These are phyloP conservation scores for Hydractinia symbiolongicarpus DNA, from an alignment of 30 jellyfish, hydroid and myxozoan genomes.

Conservation along the genomic window DNA sequence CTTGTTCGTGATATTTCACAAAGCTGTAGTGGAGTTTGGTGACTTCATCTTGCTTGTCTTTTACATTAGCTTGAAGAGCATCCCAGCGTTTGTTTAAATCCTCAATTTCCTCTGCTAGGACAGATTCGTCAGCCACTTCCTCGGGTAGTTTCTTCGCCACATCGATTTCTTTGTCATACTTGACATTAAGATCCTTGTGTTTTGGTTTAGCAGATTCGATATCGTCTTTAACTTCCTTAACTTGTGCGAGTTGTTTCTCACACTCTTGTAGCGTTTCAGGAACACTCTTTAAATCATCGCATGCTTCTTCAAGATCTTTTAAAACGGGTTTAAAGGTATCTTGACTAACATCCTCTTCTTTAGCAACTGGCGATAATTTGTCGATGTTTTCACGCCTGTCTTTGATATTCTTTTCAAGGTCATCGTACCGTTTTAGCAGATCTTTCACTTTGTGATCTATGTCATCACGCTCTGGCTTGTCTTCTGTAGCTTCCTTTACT, in stretches of 20 bases:
- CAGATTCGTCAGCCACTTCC: slow-evolving; percentile 38
- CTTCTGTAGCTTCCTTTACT: slow-evolving; percentile 18
- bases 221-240: slow-evolving; percentile 49
- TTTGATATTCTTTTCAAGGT: slow-evolving; percentile 23
- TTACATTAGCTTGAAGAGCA: slow-evolving; percentile 23
- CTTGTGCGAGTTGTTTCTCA: slow-evolving; percentile 48
- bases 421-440: slow-evolving; percentile 41
- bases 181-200: slow-evolving; percentile 25
- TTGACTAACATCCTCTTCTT: slow-evolving; percentile 34
- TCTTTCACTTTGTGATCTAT: slow-evolving; percentile 56
- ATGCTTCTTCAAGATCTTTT: slow-evolving; percentile 34
- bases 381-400: slow-evolving; percentile 49
- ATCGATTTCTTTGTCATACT: slow-evolving; percentile 23
- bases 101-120: slow-evolving; percentile 39
- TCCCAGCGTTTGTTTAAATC: slow-evolving; percentile 42
- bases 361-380: slow-evolving; percentile 49
- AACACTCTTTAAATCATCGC: slow-evolving; percentile 25
- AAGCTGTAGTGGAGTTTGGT: slow-evolving; percentile 35
- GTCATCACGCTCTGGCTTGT: slow-evolving; percentile 25
- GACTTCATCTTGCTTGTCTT: slow-evolving; percentile 57
- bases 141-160: slow-evolving; percentile 37
- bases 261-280: slow-evolving; percentile 62
- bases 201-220: slow-evolving; percentile 45
- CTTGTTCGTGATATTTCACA: slow-evolving; percentile 35
- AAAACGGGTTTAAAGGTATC: slow-evolving; percentile 38